phyloP scores from a whole-genome alignment of 2,888 invertebrate genomes.

The Charanyca ferruginea region DNA sequence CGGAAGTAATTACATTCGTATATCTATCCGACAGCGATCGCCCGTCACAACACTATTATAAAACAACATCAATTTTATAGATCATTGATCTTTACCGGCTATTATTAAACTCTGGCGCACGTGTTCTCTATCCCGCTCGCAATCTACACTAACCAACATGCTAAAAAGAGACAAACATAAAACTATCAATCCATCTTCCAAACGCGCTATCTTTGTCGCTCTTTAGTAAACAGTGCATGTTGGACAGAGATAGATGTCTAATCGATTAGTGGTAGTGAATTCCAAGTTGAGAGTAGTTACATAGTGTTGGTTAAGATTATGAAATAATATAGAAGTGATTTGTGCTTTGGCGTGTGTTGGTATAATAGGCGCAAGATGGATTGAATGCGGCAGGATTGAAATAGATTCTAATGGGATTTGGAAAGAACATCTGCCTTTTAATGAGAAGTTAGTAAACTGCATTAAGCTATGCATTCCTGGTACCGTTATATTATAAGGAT shows the following conservation, averaged over 20 bases:
- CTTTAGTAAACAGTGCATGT: conserved; percentile 9
- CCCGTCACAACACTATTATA: conserved; percentile 55
- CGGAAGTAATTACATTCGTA: conserved; percentile 42
- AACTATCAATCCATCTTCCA: not conserved
- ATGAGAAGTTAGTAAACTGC: conserved; percentile 22
- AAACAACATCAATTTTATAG: conserved; percentile 67
- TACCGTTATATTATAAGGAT: conserved; percentile 13
- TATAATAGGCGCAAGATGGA: conserved; percentile 26
- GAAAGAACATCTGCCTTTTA: conserved; percentile 14
- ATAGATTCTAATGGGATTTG: conserved; percentile 31
- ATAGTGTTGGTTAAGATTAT: conserved; percentile 46
- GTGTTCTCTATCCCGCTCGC: conserved; percentile 59
- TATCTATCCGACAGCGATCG: conserved; percentile 32
- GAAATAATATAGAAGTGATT: conserved; percentile 51
- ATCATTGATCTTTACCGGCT: conserved; percentile 69
- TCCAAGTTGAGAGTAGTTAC: conserved; percentile 36
- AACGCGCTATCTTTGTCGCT: conserved; percentile 34
- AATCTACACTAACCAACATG: not conserved
- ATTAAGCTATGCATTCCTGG: conserved; percentile 34
- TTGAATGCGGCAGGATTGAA: conserved; percentile 2
- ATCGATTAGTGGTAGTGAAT: conserved; percentile 38
- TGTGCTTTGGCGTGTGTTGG: conserved; percentile 29
- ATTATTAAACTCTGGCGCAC: conserved; percentile 65
- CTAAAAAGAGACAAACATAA: conserved; percentile 27
- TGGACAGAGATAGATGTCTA: conserved; percentile 40